These are phyloP conservation scores for Chrysolina americana DNA, from an alignment of 2,888 invertebrate genomes.

Conservation along the genomic window DNA sequence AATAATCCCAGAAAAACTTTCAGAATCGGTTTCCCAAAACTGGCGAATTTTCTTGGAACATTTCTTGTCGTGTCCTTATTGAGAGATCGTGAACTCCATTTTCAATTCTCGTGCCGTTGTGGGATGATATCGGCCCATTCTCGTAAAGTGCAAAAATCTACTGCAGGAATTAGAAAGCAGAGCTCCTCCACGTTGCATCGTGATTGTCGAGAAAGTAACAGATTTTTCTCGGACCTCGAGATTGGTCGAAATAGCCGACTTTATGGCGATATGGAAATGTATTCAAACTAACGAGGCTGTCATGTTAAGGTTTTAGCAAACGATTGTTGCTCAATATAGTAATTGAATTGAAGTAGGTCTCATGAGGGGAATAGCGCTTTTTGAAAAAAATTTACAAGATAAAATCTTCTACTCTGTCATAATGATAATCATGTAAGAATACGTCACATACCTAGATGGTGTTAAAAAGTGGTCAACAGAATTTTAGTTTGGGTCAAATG, in stretches of 20 bases:
- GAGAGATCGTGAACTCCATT: conserved; percentile 46
- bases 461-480: too few species aligned
- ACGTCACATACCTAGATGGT: too few species aligned
- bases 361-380: too few species aligned
- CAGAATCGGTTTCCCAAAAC: too few species aligned
- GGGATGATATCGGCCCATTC: conserved; percentile 40
- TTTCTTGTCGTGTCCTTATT: conserved; percentile 16
- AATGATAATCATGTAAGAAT: too few species aligned
- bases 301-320: background rate
- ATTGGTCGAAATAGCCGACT: conserved; percentile 27
- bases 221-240: conserved; percentile 32
- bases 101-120: conserved; percentile 44
- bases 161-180: conserved; percentile 52
- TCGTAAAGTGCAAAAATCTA: conserved; percentile 22
- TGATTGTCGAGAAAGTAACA: conserved; percentile 51
- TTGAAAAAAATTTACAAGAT: too few species aligned
- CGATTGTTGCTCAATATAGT: background rate
- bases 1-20: too few species aligned
- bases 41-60: background rate
- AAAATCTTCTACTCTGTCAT: too few species aligned
- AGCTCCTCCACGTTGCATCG: conserved; percentile 41
- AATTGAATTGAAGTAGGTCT: background rate
- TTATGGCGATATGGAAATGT: conserved; percentile 25
- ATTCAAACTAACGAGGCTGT: conserved; percentile 26
- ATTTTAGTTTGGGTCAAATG: too few species aligned